Evolutionary conservation across 2,888 invertebrate species (phyloP).

Genomic region (Cephus pulcher): DNA sequence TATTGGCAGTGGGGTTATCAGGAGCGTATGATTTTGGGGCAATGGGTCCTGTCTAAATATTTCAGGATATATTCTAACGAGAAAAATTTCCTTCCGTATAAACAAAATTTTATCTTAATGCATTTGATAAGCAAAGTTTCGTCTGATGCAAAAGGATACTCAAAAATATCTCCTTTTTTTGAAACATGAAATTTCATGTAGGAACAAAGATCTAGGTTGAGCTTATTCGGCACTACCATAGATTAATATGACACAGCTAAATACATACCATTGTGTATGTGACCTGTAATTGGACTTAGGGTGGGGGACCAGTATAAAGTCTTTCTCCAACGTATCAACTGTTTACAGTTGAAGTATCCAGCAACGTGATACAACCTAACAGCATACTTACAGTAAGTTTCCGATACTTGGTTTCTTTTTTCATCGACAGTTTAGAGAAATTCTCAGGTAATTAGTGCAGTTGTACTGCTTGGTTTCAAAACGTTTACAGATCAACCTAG

Average conservation of each 20-base stretch:
- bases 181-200: too few species aligned
- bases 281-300: constrained; percentile 34
- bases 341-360: constrained; percentile 40
- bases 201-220: background rate
- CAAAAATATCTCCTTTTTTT: background rate
- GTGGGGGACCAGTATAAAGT: constrained; percentile 46
- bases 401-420: background rate
- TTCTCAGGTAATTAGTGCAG: background rate
- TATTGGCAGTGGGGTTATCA: background rate
- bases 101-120: background rate
- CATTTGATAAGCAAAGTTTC: background rate
- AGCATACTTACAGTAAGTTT: background rate
- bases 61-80: background rate
- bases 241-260: background rate
- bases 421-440: background rate
- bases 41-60: background rate
- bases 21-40: background rate
- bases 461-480: background rate
- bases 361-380: background rate
- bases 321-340: constrained; percentile 30
- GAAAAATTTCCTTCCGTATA: background rate
- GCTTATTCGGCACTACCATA: background rate
- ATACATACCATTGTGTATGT: constrained; percentile 10
- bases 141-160: background rate
- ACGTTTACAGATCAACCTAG: background rate